Base-by-base conservation (phyloP, 2,888 invertebrate genomes). In the Drosophila bunnanda region DNA sequence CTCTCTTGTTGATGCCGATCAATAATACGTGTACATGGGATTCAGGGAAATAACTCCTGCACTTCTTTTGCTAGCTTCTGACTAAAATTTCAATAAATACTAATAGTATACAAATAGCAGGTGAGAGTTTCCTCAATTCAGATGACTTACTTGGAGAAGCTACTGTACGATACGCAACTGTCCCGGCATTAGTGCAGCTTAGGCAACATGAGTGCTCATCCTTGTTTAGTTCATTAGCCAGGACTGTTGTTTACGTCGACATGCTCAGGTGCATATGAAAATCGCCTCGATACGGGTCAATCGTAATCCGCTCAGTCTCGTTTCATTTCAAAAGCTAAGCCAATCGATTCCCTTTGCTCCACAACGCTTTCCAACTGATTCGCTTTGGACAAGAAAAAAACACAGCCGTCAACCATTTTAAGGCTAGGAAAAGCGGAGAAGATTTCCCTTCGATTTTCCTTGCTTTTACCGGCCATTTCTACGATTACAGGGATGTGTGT, bases 261-360 rank as follows among this genome's bases (percentile, higher is more conserved):
- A n/a, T 30, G 34, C 38, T 28, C 20, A 25, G 52, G 22, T 66
- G 68, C 20, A 56, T 69, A 69, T 68, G 69, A 32, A 56, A 56
- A 60, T 53, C 36, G 50, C 28, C 25, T 43, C 34, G 65, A 65
- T 54, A 30, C 67, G 59, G 59, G 65, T 73, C 52, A 65, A 62
- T 58, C 54, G 52, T 41, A 78, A 85, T 58, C 78, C 80, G 68
- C 80, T 88, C 85, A 82, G 60, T 58, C 60, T 64, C 69, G 53
- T 58, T 77, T 62, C 61, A 65, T 62, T 80, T 66, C 50, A 81
- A 70, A 75, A 62, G 58, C 50, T 41, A 66, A 48, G 52, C 66
- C 56, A 55, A 64, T 64, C 58, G 67, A 48, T 62, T 54, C 54
- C 55, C 55, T 20, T 30, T 48, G n/a, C 46, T 22, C 20, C 46